These are phyloP conservation scores for Mechanitis messenoides DNA, from an alignment of 2,888 invertebrate species.

Conservation along the genomic window DNA sequence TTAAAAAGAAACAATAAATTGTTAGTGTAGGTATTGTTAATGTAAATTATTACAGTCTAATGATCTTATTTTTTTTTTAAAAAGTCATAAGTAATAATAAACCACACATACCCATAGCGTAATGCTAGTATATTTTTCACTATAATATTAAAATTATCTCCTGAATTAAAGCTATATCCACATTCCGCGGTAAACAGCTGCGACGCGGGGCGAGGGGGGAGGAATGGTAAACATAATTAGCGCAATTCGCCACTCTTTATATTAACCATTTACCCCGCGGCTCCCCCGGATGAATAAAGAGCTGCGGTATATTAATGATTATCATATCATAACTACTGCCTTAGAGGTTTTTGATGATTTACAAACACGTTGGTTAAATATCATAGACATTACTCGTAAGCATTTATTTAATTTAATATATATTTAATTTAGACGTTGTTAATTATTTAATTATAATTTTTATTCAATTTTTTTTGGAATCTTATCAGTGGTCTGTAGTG, in stretches of 20 bases:
- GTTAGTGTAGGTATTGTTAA: no score
- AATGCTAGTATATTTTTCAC: neutral
- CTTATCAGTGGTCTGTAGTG: neutral
- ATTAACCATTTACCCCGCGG: conserved; percentile 32
- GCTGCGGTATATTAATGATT: conserved; percentile 16
- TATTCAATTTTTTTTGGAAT: neutral
- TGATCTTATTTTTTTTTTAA: no score
- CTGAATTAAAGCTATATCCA: conserved; percentile 27
- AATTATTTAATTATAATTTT: no score
- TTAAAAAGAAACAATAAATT: no score
- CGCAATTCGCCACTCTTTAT: conserved; percentile 36
- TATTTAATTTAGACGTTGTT: no score
- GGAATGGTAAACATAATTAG: conserved; percentile 36
- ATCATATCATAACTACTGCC: conserved; percentile 1
- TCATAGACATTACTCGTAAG: neutral
- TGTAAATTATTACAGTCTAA: no score
- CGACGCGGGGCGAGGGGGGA: conserved; percentile 15
- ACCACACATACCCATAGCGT: neutral
- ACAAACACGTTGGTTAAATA: neutral
- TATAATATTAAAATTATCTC: conserved; percentile 21
- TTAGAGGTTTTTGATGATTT: neutral
- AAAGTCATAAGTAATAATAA: no score
- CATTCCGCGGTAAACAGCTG: conserved; percentile 21
- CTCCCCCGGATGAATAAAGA: conserved; percentile 25
- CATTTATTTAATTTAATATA: no score